Base-by-base conservation (phyloP, 2,888 invertebrate genomes). In the Nomada fucata region DNA sequence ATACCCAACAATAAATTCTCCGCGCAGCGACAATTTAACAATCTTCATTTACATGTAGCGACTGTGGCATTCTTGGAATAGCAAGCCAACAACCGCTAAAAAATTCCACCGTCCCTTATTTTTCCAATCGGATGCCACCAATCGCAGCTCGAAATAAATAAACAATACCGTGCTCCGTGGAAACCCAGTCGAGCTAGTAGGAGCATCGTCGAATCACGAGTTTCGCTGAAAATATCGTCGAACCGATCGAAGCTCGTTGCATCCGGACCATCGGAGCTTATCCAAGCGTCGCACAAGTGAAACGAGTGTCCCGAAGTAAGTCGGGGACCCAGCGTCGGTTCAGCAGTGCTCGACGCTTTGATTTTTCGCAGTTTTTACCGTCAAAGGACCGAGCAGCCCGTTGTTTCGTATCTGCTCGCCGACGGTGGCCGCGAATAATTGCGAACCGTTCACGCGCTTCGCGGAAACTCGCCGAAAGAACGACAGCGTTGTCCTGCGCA, bases 381-480 rank as follows among this genome's bases (percentile, higher is more conserved):
- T 18, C 11, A 59, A 36, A 10, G 57, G 23, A 67, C 26, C 13
- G 26, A n/a, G 50, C 10, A 11, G 26, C 23, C 13, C 77, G 59
- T 77, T 82, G 77, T 75, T 60, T 57, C 29, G 75, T 50, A 50
- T 42, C 53, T 68, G 42, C 76, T 76, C 63, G 65, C 55, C 59
- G 42, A 42, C 23, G 70, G 42, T 50, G 72, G 50, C 50, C 60
- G 84, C 72, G 61, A 77, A 74, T 78, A 84, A 86, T 76, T 75
- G 76, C 79, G 71, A 42, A 11, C 36, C n/a, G 52, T 77, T 70
- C 79, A 23, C 57, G 75, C 59, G 71, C 15, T 36, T 70, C 61
- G 70, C 53, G 29, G 29, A 13, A 42, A 68, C n/a, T 23, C 50
- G 53, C 65, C 44, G 60, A 76, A 81, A 81, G 78, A 73, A 76